A percentile compares a stretch with the other conserved stretches of the same genome.
Evolutionary conservation across 2,797 vertebrate genomes (phyloP).

Genomic region (Poliocrania exsul): DNA sequence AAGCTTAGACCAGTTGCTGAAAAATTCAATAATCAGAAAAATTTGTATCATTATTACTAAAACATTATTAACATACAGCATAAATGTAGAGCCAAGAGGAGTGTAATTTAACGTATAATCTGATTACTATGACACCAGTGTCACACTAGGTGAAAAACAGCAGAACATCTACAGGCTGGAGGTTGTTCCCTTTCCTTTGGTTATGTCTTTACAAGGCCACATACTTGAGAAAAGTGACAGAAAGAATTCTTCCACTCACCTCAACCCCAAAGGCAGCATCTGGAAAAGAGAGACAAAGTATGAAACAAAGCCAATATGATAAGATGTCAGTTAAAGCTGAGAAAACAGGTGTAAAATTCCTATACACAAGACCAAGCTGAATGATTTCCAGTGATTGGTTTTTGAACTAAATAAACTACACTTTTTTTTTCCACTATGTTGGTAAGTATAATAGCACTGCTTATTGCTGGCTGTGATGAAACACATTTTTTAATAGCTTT

Average conservation of each 20-base stretch:
- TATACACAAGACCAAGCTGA: background rate
- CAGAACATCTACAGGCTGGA: background rate
- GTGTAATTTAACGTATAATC: background rate
- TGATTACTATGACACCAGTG: background rate
- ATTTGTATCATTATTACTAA: background rate
- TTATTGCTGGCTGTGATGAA: background rate
- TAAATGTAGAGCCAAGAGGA: background rate
- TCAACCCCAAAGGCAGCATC: conserved; percentile 48
- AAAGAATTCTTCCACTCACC: conserved; percentile 45
- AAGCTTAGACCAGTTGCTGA: background rate
- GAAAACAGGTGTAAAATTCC: background rate
- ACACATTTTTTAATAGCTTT: background rate
- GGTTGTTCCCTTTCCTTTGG: background rate
- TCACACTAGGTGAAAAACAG: background rate
- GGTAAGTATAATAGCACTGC: background rate
- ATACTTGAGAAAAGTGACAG: background rate
- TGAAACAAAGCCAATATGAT: background rate
- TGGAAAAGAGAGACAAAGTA: conserved; percentile 17
- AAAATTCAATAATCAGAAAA: background rate
- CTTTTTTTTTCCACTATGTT: background rate
- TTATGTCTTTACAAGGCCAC: background rate
- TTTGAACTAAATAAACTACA: conserved; percentile 12
- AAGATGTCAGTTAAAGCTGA: background rate
- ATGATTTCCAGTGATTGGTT: background rate
- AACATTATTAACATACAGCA: background rate